Evolutionary conservation across 2,113 vertebrate genomes (phyloP), one percentile per base, ranked within the genome.

Genomic region (Tenebrosternarchus preto): DNA sequence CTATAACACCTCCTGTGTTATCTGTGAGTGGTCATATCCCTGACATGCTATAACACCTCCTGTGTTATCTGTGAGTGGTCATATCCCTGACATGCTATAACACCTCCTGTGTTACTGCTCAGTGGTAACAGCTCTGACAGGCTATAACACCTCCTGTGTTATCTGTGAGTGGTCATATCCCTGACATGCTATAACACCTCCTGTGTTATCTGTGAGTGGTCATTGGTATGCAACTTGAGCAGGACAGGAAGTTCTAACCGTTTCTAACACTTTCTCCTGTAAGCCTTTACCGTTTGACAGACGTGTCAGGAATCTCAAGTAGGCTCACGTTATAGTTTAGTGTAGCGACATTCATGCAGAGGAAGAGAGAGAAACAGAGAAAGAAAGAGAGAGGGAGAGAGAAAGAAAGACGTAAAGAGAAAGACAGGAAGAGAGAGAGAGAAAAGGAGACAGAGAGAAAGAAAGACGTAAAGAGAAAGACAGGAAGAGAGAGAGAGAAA

Each of bases 181-280:
- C n/a, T n/a, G n/a, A n/a, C n/a, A n/a, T n/a, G n/a, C n/a, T n/a
- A 59, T 19, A 50, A 59, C 29, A 15, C 15, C 66, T 80, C 64
- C 27, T 75, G 22, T 55, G 77, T 84, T 80, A 76, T 77, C 73
- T 17, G 20, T 46, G 46, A 76, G 56, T 73, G 67, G 60, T 84
- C 82, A 73, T 84, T 76, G 60, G 68, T 77, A 84, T 84, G 78
- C 73, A 70, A 31, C 53, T 3, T 50, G 59, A 29, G 72, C 55
- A 15, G 31, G 8, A 27, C 55, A 61, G 25, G 12, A 61, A 59
- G 60, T 43, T 80, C 55, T 17, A 83, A 76, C 64, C 66, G 22
- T 27, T 31, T 25, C 12, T 39, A 24, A 22, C 50, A 50, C 22
- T 72, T 80, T 70, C 46, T 31, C 60, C 24, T 36, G n/a, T 0